A percentile compares a stretch with the other conserved stretches of the same genome.
Conservation (phyloP, 2,888 invertebrate species). For the Chrysolina americana region DNA sequence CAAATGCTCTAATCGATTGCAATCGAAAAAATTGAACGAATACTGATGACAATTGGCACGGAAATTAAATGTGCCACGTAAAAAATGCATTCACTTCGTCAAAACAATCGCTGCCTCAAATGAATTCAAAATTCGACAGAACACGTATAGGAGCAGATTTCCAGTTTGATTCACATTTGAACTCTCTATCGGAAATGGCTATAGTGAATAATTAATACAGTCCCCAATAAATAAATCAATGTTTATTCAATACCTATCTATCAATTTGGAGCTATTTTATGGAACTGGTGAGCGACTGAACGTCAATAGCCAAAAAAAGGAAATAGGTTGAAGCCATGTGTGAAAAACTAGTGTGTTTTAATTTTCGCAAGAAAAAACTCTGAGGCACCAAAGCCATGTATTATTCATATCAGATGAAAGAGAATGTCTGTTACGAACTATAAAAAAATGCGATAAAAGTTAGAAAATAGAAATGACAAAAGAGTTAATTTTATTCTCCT, state of each 20-base stretch:
- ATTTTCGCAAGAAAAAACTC: too few relatives aligned
- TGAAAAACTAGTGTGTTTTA: not conserved
- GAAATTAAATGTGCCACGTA: constrained; percentile 34
- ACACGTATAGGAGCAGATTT: constrained; percentile 19
- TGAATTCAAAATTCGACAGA: constrained; percentile 32
- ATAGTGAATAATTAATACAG: constrained; percentile 30
- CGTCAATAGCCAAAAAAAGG: not conserved
- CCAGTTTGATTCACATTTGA: constrained; percentile 31
- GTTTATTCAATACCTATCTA: constrained; percentile 20
- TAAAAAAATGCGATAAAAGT: too few relatives aligned
- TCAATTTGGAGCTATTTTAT: constrained; percentile 27
- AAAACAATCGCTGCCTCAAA: constrained; percentile 21
- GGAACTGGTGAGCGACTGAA: not conserved
- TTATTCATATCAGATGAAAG: too few relatives aligned
- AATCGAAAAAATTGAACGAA: constrained; percentile 11
- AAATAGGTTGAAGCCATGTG: not conserved
- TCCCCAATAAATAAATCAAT: constrained; percentile 30
- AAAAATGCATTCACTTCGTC: constrained; percentile 32
- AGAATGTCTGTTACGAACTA: too few relatives aligned
- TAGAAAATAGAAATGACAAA: too few relatives aligned
- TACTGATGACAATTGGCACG: constrained; percentile 18
- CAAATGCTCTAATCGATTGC: not conserved
- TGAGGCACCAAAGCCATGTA: too few relatives aligned
- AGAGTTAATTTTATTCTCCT: too few relatives aligned
- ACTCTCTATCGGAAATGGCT: constrained; percentile 33